phyloP scores from a whole-genome alignment of 2,797 vertebrate genomes.

The Propithecus perrieri region DNA sequence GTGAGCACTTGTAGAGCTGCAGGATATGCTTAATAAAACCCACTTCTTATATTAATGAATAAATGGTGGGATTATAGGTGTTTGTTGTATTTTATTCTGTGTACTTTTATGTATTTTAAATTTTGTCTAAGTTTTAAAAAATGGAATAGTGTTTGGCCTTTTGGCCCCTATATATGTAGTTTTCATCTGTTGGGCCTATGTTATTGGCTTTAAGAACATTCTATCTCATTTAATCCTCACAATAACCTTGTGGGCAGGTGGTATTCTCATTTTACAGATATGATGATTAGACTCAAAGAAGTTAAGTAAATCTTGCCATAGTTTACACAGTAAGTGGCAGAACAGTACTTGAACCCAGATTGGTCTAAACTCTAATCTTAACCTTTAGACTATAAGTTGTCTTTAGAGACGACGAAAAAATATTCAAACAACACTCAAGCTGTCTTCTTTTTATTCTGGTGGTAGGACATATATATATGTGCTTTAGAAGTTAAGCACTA shows the following conservation, averaged over 20 bases:
- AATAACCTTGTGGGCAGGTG: background rate
- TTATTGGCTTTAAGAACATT: background rate
- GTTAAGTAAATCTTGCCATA: background rate
- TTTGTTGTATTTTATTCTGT: constrained; percentile 25
- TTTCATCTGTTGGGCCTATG: constrained; percentile 39
- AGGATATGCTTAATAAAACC: background rate
- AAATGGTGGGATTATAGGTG: background rate
- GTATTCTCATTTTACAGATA: constrained; percentile 44
- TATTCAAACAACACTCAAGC: background rate
- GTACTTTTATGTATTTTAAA: background rate
- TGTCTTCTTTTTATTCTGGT: background rate
- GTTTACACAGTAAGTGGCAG: constrained; percentile 11
- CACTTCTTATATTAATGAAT: constrained; percentile 14
- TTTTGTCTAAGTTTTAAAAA: constrained; percentile 17
- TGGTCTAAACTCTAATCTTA: background rate
- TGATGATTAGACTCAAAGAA: constrained; percentile 6
- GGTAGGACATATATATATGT: background rate
- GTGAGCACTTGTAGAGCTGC: background rate
- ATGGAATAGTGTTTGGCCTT: background rate
- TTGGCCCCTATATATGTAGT: background rate
- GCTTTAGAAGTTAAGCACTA: background rate
- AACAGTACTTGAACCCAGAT: background rate
- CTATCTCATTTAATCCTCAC: constrained; percentile 31
- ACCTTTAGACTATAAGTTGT: background rate
- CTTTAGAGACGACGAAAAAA: background rate